Conservation (phyloP, 2,888 invertebrate species). For the Lysandra bellargus region DNA sequence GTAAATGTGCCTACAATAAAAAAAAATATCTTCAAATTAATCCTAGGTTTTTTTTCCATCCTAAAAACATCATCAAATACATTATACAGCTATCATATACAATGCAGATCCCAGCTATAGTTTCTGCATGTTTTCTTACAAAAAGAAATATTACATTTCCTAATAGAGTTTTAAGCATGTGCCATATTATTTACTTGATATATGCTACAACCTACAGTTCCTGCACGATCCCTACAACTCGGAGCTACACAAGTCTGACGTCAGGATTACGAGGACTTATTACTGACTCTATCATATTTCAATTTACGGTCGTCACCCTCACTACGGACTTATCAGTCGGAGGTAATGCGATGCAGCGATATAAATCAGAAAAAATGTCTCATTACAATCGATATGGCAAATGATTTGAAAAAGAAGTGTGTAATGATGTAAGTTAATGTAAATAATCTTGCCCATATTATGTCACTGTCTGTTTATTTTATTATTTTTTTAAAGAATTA, state of each 20-base stretch:
- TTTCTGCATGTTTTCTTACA: too few species aligned
- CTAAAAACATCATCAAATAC: too few species aligned
- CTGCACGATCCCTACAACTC: slow-evolving; percentile 43
- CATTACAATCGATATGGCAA: slow-evolving; percentile 59
- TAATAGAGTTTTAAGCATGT: too few species aligned
- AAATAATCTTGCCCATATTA: background rate
- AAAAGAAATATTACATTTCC: too few species aligned
- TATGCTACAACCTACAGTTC: background rate
- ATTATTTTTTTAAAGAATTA: too few species aligned
- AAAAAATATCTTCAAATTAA: too few species aligned
- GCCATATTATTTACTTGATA: too few species aligned
- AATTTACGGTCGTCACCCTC: slow-evolving; percentile 77
- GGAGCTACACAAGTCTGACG: slow-evolving; percentile 56
- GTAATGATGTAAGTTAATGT: background rate
- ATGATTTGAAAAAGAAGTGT: background rate
- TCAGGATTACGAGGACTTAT: slow-evolving; percentile 69
- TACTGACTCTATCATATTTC: slow-evolving; percentile 80
- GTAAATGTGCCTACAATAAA: too few species aligned
- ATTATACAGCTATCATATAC: too few species aligned
- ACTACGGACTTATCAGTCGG: slow-evolving; percentile 67
- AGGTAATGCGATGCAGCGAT: slow-evolving; percentile 58
- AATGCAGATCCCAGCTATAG: too few species aligned
- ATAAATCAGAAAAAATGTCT: slow-evolving; percentile 77
- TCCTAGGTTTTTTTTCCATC: too few species aligned
- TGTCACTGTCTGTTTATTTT: too few species aligned